Evolutionary conservation across 2,888 invertebrate genomes (phyloP), one percentile per base, ranked within the genome.

Genomic region (Nineta flava): DNA sequence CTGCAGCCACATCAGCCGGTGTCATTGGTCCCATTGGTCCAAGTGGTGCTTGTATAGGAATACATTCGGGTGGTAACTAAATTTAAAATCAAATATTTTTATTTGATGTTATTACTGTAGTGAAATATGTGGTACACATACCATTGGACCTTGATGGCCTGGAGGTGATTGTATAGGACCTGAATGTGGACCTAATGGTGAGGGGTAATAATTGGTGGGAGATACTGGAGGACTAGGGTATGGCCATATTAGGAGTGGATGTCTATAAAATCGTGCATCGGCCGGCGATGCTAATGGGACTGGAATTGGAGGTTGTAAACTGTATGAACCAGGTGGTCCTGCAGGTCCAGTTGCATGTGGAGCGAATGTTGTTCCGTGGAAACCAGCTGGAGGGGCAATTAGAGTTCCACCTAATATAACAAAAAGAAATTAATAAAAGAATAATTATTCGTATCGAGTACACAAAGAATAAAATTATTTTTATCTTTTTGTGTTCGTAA

Each of bases 151-250:
- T 52, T 63, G 76, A 64, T 1, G 72, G 65, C 51, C 60, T 48
- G 62, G 65, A 50, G 59, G 61, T 9, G 59, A 62, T 34, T 60
- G 61, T 49, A 58, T 48, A 16, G 51, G 50, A 41, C 52, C 51
- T 10, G 52, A 46, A 19, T 70, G 69, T 0, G 70, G 70, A 47
- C 65, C 65, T 57, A 75, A 73, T 19, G 81, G 76, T 2, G 77
- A 77, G 53, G 82, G 83, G 62, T 82, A 87, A 66, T 87, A 87
- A 59, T 83, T 86, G 38, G 91, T 91, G 1, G 93, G 93, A 42
- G 92, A 92, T 15, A 93, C 91, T 0, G 93, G 93, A 38, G 93
- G 93, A 59, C 91, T 91, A 45, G 93, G 92, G 70, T 93, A 93
- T 0, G 87, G 85, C 92, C 92, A 94, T 72, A 92, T 92, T 58